These are phyloP conservation scores for Bradypodion pumilum DNA, from an alignment of 2,797 vertebrate species.

Conservation along the genomic window DNA sequence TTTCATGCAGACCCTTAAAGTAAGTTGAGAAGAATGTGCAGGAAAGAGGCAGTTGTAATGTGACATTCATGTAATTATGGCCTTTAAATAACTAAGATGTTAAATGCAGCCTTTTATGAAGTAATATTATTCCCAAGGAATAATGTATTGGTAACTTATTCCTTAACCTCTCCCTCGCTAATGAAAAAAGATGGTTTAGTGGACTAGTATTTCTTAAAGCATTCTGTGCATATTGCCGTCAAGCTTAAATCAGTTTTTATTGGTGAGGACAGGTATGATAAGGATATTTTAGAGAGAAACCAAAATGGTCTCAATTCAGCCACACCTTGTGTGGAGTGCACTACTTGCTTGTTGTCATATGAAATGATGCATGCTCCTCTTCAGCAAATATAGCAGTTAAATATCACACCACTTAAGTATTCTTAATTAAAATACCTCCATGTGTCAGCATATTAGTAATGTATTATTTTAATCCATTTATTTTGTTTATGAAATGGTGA, in stretches of 20 bases:
- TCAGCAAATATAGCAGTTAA: constrained; percentile 81
- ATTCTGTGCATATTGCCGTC: constrained; percentile 45
- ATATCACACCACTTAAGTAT: constrained; percentile 80
- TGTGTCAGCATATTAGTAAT: constrained; percentile 93
- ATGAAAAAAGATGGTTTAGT: constrained; percentile 59
- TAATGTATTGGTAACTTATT: constrained; percentile 63
- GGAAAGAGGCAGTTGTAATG: constrained; percentile 70
- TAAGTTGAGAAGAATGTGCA: constrained; percentile 75
- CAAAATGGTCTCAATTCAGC: constrained; percentile 66
- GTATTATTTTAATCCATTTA: constrained; percentile 98
- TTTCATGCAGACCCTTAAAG: constrained; percentile 79
- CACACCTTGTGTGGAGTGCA: constrained; percentile 67
- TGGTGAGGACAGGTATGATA: constrained; percentile 52
- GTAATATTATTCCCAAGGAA: constrained; percentile 72
- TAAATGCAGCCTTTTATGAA: constrained; percentile 70
- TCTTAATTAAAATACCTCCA: constrained; percentile 94
- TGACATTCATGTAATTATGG: constrained; percentile 77
- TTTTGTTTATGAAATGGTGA: constrained; percentile 89
- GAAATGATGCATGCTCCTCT: constrained; percentile 78
- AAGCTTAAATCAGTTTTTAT: constrained; percentile 62
- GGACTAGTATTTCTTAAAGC: constrained; percentile 44
- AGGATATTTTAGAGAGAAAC: constrained; percentile 60
- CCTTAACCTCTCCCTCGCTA: constrained; percentile 9
- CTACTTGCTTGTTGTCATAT: constrained; percentile 78
- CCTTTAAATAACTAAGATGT: constrained; percentile 76